Evolutionary conservation across 2,797 vertebrate genomes (phyloP).

Genomic region (Lateolabrax maculatus): DNA sequence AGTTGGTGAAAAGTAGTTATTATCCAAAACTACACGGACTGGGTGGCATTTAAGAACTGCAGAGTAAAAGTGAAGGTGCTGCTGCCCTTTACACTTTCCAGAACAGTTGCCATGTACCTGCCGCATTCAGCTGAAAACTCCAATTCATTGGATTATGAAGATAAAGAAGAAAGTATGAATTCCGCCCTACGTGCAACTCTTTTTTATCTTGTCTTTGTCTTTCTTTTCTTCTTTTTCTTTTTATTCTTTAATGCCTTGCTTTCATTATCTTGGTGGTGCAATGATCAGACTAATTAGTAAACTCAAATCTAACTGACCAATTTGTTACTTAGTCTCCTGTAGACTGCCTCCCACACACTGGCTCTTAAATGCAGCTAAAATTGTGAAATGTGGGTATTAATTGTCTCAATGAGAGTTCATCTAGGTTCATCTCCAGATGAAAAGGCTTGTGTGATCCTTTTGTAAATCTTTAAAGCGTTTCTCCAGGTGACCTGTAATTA

Average conservation of each 20-base stretch:
- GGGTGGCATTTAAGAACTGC: constrained; percentile 58
- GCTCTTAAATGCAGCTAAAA: constrained; percentile 26
- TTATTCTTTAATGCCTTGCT: constrained; percentile 16
- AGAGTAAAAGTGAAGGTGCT: constrained; percentile 28
- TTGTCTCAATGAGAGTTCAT: background rate
- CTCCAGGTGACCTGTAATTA: background rate
- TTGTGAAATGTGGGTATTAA: constrained; percentile 2
- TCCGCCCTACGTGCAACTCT: background rate
- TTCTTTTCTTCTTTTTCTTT: constrained; percentile 10
- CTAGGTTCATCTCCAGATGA: background rate
- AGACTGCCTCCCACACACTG: constrained; percentile 18
- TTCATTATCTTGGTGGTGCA: constrained; percentile 8
- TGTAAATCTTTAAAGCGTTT: constrained; percentile 6
- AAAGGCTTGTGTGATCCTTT: background rate
- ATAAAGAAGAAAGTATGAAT: constrained; percentile 7
- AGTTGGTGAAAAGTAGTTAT: constrained; percentile 29
- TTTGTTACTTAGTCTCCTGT: constrained; percentile 25
- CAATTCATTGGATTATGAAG: constrained; percentile 21
- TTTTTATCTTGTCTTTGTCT: constrained; percentile 1
- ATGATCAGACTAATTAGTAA: constrained; percentile 43
- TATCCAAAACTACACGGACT: constrained; percentile 31
- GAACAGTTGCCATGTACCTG: constrained; percentile 30
- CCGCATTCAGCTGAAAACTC: constrained; percentile 11
- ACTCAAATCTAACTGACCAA: constrained; percentile 40
- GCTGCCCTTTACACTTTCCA: constrained; percentile 43